A percentile compares a stretch with the other conserved stretches of the same genome.
phyloP scores from a whole-genome alignment of 2,797 vertebrate genomes.

The Macrochelys suwanniensis region DNA sequence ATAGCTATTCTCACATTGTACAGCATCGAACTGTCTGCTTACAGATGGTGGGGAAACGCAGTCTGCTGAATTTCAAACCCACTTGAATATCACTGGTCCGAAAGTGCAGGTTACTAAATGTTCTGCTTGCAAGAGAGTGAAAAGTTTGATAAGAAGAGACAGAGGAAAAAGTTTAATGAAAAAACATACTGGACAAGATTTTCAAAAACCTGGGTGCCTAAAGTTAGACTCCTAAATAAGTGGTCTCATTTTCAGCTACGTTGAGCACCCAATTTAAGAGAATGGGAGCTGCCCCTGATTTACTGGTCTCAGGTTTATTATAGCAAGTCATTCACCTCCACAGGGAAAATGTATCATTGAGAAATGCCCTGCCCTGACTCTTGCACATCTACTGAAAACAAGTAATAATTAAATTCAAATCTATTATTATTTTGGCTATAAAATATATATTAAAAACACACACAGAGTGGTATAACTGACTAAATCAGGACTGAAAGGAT shows the following conservation, averaged over 20 bases:
- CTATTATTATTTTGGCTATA: neutral
- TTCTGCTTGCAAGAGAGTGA: too few species aligned
- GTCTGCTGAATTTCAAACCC: too few species aligned
- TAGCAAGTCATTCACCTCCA: neutral
- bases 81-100: too few species aligned
- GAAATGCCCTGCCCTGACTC: neutral
- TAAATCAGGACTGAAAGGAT: neutral
- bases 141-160: too few species aligned
- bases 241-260: too few species aligned
- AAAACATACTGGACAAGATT: too few species aligned
- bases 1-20: neutral
- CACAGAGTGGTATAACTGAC: neutral
- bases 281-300: neutral
- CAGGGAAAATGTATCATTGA: neutral
- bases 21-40: neutral
- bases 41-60: neutral
- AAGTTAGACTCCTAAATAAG: too few species aligned
- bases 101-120: too few species aligned
- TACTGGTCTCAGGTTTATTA: neutral
- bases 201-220: too few species aligned
- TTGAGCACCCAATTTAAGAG: too few species aligned
- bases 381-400: neutral
- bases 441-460: neutral
- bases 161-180: too few species aligned
- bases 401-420: neutral